Evolutionary conservation across 2,113 vertebrate species (phyloP).

Genomic region (Leuciscus idus): DNA sequence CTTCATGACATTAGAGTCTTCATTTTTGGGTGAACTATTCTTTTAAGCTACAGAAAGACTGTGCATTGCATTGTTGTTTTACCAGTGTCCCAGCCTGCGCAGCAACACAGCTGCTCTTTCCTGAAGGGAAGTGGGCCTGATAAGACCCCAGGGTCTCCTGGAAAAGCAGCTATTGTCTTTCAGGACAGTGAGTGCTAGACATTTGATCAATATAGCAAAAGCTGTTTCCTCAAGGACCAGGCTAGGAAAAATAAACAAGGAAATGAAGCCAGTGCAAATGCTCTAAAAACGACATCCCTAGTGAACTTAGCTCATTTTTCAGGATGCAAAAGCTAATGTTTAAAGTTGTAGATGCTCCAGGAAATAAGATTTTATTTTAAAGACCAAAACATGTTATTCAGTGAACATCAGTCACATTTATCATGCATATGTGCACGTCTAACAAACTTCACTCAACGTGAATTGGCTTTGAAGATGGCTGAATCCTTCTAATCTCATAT

Average conservation of each 20-base stretch:
- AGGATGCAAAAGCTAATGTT: neutral
- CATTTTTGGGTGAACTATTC: neutral
- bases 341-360: constrained; percentile 55
- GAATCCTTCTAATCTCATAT: neutral
- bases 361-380: constrained; percentile 50
- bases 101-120: constrained; percentile 72
- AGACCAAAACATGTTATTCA: neutral
- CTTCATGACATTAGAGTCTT: neutral
- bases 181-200: constrained; percentile 64
- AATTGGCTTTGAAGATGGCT: neutral
- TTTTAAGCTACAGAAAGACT: neutral
- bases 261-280: constrained; percentile 36
- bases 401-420: neutral
- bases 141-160: constrained; percentile 59
- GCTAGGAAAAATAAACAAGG: constrained; percentile 59
- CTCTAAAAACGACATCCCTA: neutral
- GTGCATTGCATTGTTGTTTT: neutral
- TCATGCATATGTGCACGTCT: neutral
- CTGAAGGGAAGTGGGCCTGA: constrained; percentile 72
- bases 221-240: constrained; percentile 76
- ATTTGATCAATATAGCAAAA: constrained; percentile 68
- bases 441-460: neutral
- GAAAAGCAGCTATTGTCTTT: constrained; percentile 76
- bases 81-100: neutral
- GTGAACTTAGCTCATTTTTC: constrained; percentile 15